A percentile compares a stretch with the other conserved stretches of the same genome.
These are phyloP conservation scores for Drosophila barbarae DNA, from an alignment of 2,888 invertebrate genomes.

Conservation along the genomic window DNA sequence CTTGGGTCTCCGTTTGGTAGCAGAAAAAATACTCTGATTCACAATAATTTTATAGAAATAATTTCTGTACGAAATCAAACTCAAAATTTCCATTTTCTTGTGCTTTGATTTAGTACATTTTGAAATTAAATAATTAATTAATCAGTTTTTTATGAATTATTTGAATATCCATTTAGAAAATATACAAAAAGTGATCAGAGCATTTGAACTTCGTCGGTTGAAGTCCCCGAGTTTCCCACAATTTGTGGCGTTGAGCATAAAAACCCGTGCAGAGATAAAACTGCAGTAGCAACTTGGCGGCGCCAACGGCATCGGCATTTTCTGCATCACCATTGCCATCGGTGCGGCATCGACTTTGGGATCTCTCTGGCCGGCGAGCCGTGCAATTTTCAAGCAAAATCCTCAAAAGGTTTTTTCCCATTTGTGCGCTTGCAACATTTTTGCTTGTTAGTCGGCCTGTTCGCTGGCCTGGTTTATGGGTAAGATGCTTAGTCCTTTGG, in stretches of 20 bases:
- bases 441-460: constrained; percentile 61
- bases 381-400: constrained; percentile 54
- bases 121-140: no score
- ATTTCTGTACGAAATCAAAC: neutral
- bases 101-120: neutral
- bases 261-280: constrained; percentile 64
- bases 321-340: constrained; percentile 51
- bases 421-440: constrained; percentile 58
- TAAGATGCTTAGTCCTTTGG: constrained; percentile 12
- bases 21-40: constrained; percentile 1
- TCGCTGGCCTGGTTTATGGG: constrained; percentile 48
- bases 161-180: neutral
- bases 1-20: constrained; percentile 11
- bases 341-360: constrained; percentile 37
- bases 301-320: constrained; percentile 54
- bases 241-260: constrained; percentile 58
- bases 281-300: constrained; percentile 64
- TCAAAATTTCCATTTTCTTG: neutral
- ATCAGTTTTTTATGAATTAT: neutral
- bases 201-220: constrained; percentile 31
- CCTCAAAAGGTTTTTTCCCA: constrained; percentile 47
- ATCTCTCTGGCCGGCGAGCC: constrained; percentile 45
- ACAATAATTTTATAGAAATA: no score
- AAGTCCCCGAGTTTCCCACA: neutral
- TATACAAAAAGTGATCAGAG: constrained; percentile 30